A percentile compares a stretch with the other conserved stretches of the same genome.
Evolutionary conservation across 2,113 vertebrate genomes (phyloP).

Genomic region (Reinhardtius hippoglossoides): DNA sequence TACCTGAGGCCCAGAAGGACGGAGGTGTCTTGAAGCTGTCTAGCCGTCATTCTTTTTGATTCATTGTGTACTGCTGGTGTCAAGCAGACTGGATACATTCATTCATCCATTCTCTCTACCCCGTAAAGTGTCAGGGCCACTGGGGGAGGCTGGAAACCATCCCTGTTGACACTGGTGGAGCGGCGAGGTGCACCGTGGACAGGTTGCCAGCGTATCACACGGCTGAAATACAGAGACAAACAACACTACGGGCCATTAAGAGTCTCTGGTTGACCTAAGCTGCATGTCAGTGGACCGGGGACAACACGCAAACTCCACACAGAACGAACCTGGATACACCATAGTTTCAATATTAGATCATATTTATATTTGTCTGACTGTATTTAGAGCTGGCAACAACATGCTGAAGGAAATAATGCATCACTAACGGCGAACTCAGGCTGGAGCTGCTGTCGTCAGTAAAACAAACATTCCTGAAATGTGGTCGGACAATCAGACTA

Average conservation of each 20-base stretch:
- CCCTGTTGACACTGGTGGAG: too few species aligned
- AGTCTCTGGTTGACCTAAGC: too few species aligned
- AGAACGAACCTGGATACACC: constrained; percentile 11
- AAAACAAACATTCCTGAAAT: constrained; percentile 73
- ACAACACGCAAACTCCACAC: too few species aligned
- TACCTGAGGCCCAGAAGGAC: constrained; percentile 80
- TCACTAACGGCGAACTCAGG: not conserved
- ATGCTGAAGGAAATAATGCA: not conserved
- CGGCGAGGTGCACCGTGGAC: too few species aligned
- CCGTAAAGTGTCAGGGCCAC: too few species aligned
- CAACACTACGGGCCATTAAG: too few species aligned
- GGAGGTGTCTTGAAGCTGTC: constrained; percentile 71
- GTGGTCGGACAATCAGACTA: constrained; percentile 55
- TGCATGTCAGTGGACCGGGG: too few species aligned
- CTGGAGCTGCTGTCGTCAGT: constrained; percentile 13
- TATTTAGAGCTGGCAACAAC: constrained; percentile 6
- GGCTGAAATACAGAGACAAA: too few species aligned
- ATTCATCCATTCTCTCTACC: too few species aligned
- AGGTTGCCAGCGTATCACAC: too few species aligned
- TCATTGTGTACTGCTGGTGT: constrained; percentile 75
- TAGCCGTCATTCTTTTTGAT: constrained; percentile 62
- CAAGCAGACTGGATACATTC: constrained; percentile 76
- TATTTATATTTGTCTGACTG: not conserved
- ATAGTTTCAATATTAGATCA: not conserved
- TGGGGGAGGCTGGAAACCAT: too few species aligned